phyloP scores from a whole-genome alignment of 2,797 vertebrate species.

The Emydoidea blandingii region DNA sequence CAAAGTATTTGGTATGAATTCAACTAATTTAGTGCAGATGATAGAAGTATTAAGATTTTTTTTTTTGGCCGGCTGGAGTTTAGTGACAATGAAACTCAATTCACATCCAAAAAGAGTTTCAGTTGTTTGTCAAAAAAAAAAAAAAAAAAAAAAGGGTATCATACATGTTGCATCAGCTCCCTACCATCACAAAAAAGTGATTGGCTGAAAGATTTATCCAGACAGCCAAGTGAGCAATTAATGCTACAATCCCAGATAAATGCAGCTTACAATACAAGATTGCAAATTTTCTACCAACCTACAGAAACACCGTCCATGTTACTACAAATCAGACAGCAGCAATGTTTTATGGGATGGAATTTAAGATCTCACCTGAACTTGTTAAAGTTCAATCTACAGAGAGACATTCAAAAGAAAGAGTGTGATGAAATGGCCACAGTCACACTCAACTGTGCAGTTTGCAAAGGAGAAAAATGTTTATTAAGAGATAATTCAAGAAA shows the following conservation, averaged over 20 bases:
- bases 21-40: conserved; percentile 26
- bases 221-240: background rate
- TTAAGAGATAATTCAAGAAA: background rate
- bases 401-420: background rate
- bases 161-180: background rate
- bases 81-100: background rate
- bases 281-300: background rate
- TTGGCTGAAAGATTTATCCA: background rate
- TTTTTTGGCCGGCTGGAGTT: conserved; percentile 19
- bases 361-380: background rate
- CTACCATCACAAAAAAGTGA: background rate
- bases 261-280: background rate
- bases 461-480: background rate
- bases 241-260: background rate
- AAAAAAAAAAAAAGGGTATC: background rate
- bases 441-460: background rate
- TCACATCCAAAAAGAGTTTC: background rate
- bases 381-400: background rate
- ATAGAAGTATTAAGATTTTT: conserved; percentile 37
- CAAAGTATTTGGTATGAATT: conserved; percentile 12
- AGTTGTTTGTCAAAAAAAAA: background rate
- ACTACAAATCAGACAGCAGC: background rate
- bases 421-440: background rate
- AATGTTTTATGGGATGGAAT: background rate
- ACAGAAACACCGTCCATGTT: background rate